These are phyloP conservation scores for Papilio elwesi DNA, from an alignment of 2,888 invertebrate genomes.

Conservation along the genomic window DNA sequence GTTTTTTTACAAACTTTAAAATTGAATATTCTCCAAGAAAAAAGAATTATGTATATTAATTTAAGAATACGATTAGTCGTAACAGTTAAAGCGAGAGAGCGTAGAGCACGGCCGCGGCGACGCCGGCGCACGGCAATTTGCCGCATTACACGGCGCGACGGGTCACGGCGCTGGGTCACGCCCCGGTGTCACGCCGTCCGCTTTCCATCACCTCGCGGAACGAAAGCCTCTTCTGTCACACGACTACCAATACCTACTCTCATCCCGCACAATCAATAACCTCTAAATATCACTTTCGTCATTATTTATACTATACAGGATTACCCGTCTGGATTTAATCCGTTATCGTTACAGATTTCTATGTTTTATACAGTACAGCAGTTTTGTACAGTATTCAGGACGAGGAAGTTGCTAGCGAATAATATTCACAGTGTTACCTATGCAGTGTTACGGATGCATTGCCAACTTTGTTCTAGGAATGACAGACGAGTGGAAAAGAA, in stretches of 20 bases:
- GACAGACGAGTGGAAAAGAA: no score
- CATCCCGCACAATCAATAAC: constrained; percentile 26
- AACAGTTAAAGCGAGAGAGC: constrained; percentile 46
- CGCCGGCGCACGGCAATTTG: constrained; percentile 82
- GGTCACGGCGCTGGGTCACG: constrained; percentile 79
- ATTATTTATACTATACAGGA: constrained; percentile 1
- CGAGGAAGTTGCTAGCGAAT: no score
- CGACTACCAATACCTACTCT: constrained; percentile 34
- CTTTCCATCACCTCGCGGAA: constrained; percentile 62
- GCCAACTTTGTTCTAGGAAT: no score
- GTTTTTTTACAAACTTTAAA: no score
- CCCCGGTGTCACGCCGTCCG: constrained; percentile 59
- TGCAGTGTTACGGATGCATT: no score
- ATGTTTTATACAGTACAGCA: no score
- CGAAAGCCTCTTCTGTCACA: constrained; percentile 58
- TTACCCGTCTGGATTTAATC: no score
- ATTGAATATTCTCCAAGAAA: no score
- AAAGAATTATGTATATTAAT: not conserved
- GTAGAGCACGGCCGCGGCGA: constrained; percentile 54
- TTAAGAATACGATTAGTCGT: constrained; percentile 43
- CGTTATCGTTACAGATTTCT: no score
- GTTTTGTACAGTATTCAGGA: no score
- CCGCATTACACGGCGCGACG: constrained; percentile 76
- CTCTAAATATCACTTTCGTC: constrained; percentile 4
- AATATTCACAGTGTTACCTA: no score